These are phyloP conservation scores for Cyclina sinensis DNA, from an alignment of 1,140 invertebrate species.

Conservation along the genomic window DNA sequence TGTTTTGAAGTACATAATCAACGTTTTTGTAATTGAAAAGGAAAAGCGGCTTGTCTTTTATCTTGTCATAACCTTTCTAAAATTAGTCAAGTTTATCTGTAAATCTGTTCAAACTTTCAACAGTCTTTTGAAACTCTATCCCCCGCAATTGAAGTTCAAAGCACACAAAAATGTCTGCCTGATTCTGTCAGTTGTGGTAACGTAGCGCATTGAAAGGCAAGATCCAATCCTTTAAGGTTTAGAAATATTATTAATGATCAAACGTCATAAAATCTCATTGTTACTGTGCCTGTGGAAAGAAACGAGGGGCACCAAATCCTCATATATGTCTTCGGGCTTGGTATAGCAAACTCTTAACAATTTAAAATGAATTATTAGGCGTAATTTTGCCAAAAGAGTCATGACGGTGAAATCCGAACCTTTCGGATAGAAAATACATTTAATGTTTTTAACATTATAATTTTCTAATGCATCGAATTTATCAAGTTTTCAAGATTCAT, in stretches of 20 bases:
- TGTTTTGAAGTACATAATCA: conserved; percentile 42
- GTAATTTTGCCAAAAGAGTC: conserved; percentile 26
- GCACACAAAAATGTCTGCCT: conserved; percentile 17
- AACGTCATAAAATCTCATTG: conserved; percentile 33
- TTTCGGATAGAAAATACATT: conserved; percentile 9
- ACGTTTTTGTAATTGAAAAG: conserved; percentile 40
- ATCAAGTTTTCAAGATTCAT: not conserved
- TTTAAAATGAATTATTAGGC: conserved; percentile 30
- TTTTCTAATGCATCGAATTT: conserved; percentile 13
- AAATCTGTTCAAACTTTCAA: conserved; percentile 20
- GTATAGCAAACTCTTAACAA: not conserved
- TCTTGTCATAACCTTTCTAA: conserved; percentile 53
- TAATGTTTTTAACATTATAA: conserved; percentile 26
- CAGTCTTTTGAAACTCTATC: conserved; percentile 32
- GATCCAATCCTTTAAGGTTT: not conserved
- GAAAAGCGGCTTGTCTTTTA: conserved; percentile 13
- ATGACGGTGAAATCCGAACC: not conserved
- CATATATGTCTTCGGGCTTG: conserved; percentile 10
- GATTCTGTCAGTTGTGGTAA: conserved; percentile 16
- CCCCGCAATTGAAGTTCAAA: conserved; percentile 54
- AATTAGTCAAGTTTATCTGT: conserved; percentile 40
- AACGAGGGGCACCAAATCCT: not conserved
- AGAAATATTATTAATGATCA: conserved; percentile 47
- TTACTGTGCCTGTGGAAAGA: not conserved
- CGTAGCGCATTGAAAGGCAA: conserved; percentile 3